A percentile compares a stretch with the other conserved stretches of the same genome.
These are phyloP conservation scores for Clytia hemisphaerica DNA, from an alignment of 30 jellyfish, hydroid and myxozoan species.

Conservation along the genomic window DNA sequence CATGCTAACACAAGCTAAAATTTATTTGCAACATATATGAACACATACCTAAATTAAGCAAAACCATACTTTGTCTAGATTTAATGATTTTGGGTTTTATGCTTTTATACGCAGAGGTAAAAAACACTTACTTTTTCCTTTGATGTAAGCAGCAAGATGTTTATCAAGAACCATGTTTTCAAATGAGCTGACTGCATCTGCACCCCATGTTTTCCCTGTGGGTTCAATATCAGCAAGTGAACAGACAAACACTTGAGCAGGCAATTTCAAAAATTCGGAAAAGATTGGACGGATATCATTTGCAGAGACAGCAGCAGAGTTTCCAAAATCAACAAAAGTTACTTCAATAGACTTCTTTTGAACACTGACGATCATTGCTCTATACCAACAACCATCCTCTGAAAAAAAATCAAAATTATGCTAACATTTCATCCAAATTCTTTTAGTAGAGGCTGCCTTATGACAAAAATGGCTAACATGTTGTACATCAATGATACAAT, in stretches of 20 bases:
- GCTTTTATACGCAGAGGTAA: too few species aligned
- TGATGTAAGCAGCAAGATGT: conserved; percentile 62
- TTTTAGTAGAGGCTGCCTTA: too few species aligned
- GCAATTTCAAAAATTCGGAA: conserved; percentile 50
- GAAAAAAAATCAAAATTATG: neutral
- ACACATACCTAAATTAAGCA: too few species aligned
- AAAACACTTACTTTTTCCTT: conserved; percentile 31
- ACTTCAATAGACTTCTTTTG: conserved; percentile 35
- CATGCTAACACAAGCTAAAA: too few species aligned
- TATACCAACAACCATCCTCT: conserved; percentile 68
- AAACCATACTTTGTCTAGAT: too few species aligned
- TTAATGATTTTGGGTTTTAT: too few species aligned
- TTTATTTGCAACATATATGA: too few species aligned
- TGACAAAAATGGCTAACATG: too few species aligned
- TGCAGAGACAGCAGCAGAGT: conserved; percentile 33
- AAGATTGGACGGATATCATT: conserved; percentile 41
- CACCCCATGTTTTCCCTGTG: conserved; percentile 24
- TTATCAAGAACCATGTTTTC: conserved; percentile 51
- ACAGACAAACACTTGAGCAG: conserved; percentile 70
- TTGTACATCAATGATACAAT: too few species aligned
- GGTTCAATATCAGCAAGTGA: conserved; percentile 53
- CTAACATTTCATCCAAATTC: too few species aligned
- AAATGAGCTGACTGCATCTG: conserved; percentile 22
- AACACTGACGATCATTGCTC: conserved; percentile 39
- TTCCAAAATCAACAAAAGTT: conserved; percentile 69